Evolutionary conservation across 2,797 vertebrate genomes (phyloP).

Genomic region (Lepidocolaptes lacrymiger): DNA sequence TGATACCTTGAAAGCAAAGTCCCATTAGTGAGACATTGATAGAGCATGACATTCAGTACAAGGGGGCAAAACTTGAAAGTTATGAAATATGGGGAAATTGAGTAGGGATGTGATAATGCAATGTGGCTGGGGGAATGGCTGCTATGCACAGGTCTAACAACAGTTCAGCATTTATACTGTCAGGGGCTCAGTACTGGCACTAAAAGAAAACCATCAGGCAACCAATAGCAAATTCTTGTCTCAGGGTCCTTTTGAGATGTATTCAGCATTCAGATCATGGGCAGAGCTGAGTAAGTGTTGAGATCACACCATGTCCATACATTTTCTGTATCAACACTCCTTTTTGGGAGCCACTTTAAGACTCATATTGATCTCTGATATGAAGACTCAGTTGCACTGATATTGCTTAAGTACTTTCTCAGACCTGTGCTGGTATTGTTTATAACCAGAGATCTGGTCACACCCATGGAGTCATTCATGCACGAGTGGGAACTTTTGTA

Average conservation of each 20-base stretch:
- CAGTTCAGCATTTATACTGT: neutral
- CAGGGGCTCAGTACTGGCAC: neutral
- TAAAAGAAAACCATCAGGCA: neutral
- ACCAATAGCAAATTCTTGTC: neutral
- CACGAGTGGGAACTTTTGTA: neutral
- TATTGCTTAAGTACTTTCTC: accelerated
- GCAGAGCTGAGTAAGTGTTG: neutral
- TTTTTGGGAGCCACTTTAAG: neutral
- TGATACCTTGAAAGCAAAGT: neutral
- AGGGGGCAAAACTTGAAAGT: neutral
- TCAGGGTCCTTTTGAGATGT: neutral
- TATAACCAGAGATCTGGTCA: neutral
- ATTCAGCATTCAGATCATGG: accelerated
- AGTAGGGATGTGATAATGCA: neutral
- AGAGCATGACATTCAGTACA: neutral
- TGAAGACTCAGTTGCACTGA: neutral
- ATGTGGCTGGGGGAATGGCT: neutral
- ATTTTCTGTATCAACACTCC: neutral
- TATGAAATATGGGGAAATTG: neutral
- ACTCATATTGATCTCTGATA: neutral
- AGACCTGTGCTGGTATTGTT: neutral
- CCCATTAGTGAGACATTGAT: neutral
- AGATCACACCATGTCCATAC: neutral
- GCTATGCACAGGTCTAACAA: neutral
- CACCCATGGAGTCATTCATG: neutral